Evolutionary conservation across 2,797 vertebrate species (phyloP), one percentile per base, ranked within the genome.

Genomic region (Uromys caudimaculatus): DNA sequence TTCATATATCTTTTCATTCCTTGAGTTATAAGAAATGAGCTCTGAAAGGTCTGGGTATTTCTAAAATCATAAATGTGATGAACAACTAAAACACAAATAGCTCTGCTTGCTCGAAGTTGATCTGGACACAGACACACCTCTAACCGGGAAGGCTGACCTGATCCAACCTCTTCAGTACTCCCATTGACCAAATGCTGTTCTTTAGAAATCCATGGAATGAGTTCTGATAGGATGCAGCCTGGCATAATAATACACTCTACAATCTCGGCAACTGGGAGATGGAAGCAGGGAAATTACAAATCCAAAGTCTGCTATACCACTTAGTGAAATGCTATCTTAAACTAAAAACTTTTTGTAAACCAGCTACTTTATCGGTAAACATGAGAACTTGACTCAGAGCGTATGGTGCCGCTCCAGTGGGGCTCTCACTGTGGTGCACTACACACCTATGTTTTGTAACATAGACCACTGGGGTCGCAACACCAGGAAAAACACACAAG

Each of bases 1-100:
- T 83, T 96, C 91, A 94, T 97, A 95, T 97, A 98, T 98, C 95
- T 97, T 98, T 91, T 94, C 85, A 97, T 98, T 98, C 96, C 97
- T 94, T 92, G 71, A 98, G 95, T 87, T 96, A 94, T 73, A 97
- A 96, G 97, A 98, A 98, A 98, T 92, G 96, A 97, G 97, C 86
- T 97, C 97, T 98, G 95, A 84, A 97, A 98, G 79, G 67, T 89
- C 96, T 62, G 56, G 94, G 60, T 89, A 91, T 96, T 92, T 97
- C 90, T 67, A 78, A 95, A 96, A 97, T 96, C 97, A 98, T 91
- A 95, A 94, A 97, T 98, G 95, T 88, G 97, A 98, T 97, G 90
- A 98, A 96, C 85, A 93, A 41, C 21, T 94, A 76, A 91, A 94
- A 82, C 64, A 94, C 35, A 93, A 86, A 86, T 3, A 44, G n/a